Base-by-base conservation (phyloP, 2,113 vertebrate genomes). In the Nesoenas mayeri region DNA sequence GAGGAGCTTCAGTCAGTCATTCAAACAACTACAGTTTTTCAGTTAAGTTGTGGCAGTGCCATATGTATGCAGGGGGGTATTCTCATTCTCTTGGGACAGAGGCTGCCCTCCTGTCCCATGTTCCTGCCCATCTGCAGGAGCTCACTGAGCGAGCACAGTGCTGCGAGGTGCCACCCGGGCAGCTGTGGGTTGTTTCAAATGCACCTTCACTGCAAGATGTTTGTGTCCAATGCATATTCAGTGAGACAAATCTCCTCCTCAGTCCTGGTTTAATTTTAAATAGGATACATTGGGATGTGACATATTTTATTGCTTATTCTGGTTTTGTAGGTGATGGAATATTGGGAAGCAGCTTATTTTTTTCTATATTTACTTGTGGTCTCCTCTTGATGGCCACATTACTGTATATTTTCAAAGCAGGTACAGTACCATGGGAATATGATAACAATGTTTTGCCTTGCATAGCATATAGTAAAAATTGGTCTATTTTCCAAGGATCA, bases 381-480 rank as follows among this genome's bases (percentile, higher is more conserved):
- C 17, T 91, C 94, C 91, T 97, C 92, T 94, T 95, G 91, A 69
- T 96, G 94, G 95, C 95, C 92, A 91, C 53, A 44, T 97, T 92
- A 88, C 66, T 79, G 66, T 94, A 51, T 51, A n/a, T 93, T 92
- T 91, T 78, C 38, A 38, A 89, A 77, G 75, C 65, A 79, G 56
- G 50, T 96, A 34, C 31, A 48, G 53, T 86, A 53, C 24, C 82
- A 71, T 40, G 72, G 66, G 80, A 96, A 89, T 92, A 56, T 8
- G 32, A 31, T 77, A 95, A 90, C 58, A 79, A 54, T 64, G 34
- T 92, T 96, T 97, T 97, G 94, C 92, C 72, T 97, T 96, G 83
- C 10, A 12, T 91, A 92, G 79, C 66, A 48, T 71, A 83, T 57
- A 95, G 91, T 88, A 96, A 93, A 94, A 91, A 90, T 92, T 73